Evolutionary conservation across 2,888 invertebrate genomes (phyloP), one percentile per base, ranked within the genome.

Genomic region (Herminia tarsipennalis): DNA sequence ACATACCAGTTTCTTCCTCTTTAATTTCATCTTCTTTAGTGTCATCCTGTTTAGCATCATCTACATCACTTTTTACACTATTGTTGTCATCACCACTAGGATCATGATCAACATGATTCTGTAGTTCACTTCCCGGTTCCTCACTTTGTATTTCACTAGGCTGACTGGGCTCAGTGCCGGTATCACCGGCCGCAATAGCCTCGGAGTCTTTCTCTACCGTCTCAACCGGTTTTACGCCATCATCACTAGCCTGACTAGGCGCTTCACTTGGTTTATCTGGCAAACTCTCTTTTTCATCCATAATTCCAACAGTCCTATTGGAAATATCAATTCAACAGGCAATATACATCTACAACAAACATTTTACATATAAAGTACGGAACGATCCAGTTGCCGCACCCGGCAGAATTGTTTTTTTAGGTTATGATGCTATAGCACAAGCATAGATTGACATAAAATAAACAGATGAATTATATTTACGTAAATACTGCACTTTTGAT

Each of bases 261-360:
- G 61, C 70, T 50, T 72, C 73, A 40, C 61, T 62, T 17, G 74
- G 60, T 48, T 71, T 75, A 38, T 78, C 82, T 36, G 72, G 56
- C 45, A 74, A 49, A 51, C 68, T 71, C 45, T 84, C 86, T 39
- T 78, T 84, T 45, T 87, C 88, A 70, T 88, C 88, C 89, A 89
- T 89, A 45, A 55, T 81, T 77, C 60, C 66, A 75, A 69, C n/a
- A 13, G 21, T 72, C 68, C 66, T 71, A 77, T 79, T 73, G 73
- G 73, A 78, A 67, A 62, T 34, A 53, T 58, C 44, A 50, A 56
- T 52, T 71, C 64, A 75, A 55, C 60, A 44, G 29, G 42, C 32
- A 48, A 64, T 33, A 65, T 56, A 57, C 83, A 86, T 87, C 90
- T 89, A 81, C 53, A 86, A 87, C 28, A 58, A 54, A 25, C 1